These are phyloP conservation scores for Amblyjoppa proteus DNA, from an alignment of 2,888 invertebrate species.

Conservation along the genomic window DNA sequence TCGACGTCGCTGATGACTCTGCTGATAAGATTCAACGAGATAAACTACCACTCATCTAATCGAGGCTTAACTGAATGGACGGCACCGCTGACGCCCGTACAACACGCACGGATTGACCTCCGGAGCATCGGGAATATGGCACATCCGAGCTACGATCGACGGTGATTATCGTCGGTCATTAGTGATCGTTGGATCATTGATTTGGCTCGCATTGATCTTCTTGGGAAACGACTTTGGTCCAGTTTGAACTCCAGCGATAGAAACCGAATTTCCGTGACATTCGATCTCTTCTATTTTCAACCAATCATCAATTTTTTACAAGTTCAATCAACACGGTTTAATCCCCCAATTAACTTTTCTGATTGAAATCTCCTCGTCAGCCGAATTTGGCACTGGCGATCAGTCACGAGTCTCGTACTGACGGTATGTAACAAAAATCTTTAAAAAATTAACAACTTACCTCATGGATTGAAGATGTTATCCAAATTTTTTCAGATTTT, in stretches of 20 bases:
- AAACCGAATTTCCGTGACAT: not conserved
- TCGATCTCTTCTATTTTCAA: not conserved
- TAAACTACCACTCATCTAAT: constrained; percentile 57
- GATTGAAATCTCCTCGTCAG: too few species aligned
- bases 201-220: not conserved
- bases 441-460: not conserved
- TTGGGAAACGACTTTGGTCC: not conserved
- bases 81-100: not conserved
- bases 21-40: constrained; percentile 52
- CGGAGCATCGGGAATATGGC: not conserved
- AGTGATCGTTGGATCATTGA: not conserved
- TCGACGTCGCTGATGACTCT: constrained; percentile 38
- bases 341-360: not conserved
- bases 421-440: not conserved
- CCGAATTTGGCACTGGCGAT: not conserved
- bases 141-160: not conserved
- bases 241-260: not conserved
- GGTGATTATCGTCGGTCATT: not conserved
- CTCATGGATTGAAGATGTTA: not conserved
- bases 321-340: not conserved
- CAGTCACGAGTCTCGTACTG: too few species aligned
- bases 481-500: not conserved
- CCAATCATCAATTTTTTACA: not conserved
- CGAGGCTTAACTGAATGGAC: not conserved
- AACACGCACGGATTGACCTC: not conserved